Base-by-base conservation (phyloP, 2,113 vertebrate genomes). In the Tretioscincus oriximinensis region DNA sequence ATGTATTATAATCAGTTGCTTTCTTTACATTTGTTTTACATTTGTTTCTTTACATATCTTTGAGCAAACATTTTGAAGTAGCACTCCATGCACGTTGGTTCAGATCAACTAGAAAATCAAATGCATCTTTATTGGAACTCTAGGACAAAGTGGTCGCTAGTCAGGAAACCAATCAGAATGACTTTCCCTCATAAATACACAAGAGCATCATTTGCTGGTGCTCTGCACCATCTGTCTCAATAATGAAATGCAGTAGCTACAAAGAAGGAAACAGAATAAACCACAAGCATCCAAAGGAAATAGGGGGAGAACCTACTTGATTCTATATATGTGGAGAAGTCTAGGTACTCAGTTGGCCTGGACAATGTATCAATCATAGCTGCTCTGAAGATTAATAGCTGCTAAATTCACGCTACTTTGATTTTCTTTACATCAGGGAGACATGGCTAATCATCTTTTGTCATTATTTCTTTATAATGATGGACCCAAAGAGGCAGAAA, bases 351-450 rank as follows among this genome's bases (percentile, higher is more conserved):
- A 35, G n/a, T 0, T 61, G 60, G 76, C n/a, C 0, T 81, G 11
- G 10, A 11, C 72, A 63, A 22, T 0, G 0, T 82, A 7, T 31
- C 64, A 5, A 24, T 72, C 3, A 1, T 60, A 1, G 3, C 1
- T 81, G 45, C 83, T 76, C 14, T 81, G 60, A 71, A 84, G 49
- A 75, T 88, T 69, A 81, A n/a, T 54, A 2, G 74, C 70, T 7
- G 35, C 64, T 41, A 89, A 84, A 3, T 26, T 22, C 69, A 26
- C 24, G 76, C 7, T 28, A 26, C 80, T 86, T 80, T 63, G 63
- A 78, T 41, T 89, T 83, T 78, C 49, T 85, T 85, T 31, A 12
- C 1, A 4, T 26, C 65, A 83, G 7, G 69, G 11, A 66, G 35
- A 86, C 77, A 77, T 69, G 71, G 73, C 16, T 26, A 81, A 1